Conservation (phyloP, 2,888 invertebrate genomes). For the Tryphoninae sp. region DNA sequence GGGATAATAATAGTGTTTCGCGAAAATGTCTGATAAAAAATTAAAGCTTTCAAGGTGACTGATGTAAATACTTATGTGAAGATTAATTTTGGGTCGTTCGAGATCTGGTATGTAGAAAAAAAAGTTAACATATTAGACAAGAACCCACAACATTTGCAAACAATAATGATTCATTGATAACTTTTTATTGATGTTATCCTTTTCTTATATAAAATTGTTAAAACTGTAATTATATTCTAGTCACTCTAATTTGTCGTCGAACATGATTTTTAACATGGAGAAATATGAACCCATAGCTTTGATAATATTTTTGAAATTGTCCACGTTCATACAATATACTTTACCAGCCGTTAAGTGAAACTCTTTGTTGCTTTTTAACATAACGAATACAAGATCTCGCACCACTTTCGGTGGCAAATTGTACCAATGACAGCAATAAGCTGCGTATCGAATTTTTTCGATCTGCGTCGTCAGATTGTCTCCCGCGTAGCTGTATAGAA, state of each 20-base stretch:
- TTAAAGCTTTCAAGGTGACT: too few species aligned
- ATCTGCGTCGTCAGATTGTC: conserved; percentile 42
- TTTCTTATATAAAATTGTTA: neutral
- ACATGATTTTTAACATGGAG: conserved; percentile 50
- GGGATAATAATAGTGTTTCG: too few species aligned
- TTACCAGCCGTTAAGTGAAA: conserved; percentile 60
- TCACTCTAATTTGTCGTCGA: conserved; percentile 37
- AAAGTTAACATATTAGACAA: too few species aligned
- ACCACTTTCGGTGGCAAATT: conserved; percentile 30
- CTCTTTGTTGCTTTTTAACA: conserved; percentile 30
- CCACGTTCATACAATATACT: conserved; percentile 53
- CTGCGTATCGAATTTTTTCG: conserved; percentile 35
- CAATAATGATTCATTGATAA: conserved; percentile 17
- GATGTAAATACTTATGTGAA: too few species aligned
- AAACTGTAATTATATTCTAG: too few species aligned
- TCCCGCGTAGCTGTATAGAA: conserved; percentile 56
- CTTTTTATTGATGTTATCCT: neutral
- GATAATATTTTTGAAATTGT: conserved; percentile 57
- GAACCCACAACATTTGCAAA: neutral
- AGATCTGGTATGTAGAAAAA: too few species aligned
- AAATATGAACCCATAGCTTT: conserved; percentile 59
- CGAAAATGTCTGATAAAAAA: too few species aligned
- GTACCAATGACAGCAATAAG: conserved; percentile 51
- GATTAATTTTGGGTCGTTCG: too few species aligned
- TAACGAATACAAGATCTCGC: conserved; percentile 51